Evolutionary conservation across 2,888 invertebrate species (phyloP), one percentile per base, ranked within the genome.

Genomic region (Papilio elwesi): DNA sequence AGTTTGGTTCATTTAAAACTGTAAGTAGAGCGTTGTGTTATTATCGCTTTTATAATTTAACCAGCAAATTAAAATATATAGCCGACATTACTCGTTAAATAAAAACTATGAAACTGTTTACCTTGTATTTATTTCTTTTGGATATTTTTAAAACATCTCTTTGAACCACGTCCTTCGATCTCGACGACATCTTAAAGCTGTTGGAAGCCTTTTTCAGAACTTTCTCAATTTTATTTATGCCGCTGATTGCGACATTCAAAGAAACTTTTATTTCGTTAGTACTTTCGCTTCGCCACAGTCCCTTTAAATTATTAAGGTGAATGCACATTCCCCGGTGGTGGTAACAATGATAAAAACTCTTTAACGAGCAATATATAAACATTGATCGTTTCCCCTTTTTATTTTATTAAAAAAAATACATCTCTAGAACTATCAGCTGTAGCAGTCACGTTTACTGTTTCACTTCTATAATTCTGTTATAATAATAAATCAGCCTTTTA

Each of bases 111-210:
- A n/a, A 13, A n/a, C n/a, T 51, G n/a, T 51, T 51, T n/a, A n/a
- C n/a, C 0, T 7, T 9, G 15, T 52, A 36, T 55, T 53, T 47
- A 55, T 43, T 16, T 16, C 12, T 26, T 13, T 55, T 7, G 15
- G 16, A 49, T 26, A 26, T 26, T 26, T 26, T 26, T 10, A 13
- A 66, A 70, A 26, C 48, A 64, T 55, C 49, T 51, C 38, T 49
- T 59, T 15, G 7, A n/a, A 47, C 48, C 51, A 38, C 57, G 59
- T 62, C 16, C 53, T 65, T 49, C 66, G 66, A 66, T 66, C 57
- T 55, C n/a, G 64, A 65, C 12, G 70, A 65, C 57, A 15, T 49
- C 70, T 70, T 73, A 73, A 75, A 79, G 76, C 78, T 76, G 75
- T 77, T 72, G 73, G 71, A 74, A 72, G 75, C 69, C 71, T 72